Conservation (phyloP, 1,140 invertebrate genomes). For the Drosophila mayri region DNA sequence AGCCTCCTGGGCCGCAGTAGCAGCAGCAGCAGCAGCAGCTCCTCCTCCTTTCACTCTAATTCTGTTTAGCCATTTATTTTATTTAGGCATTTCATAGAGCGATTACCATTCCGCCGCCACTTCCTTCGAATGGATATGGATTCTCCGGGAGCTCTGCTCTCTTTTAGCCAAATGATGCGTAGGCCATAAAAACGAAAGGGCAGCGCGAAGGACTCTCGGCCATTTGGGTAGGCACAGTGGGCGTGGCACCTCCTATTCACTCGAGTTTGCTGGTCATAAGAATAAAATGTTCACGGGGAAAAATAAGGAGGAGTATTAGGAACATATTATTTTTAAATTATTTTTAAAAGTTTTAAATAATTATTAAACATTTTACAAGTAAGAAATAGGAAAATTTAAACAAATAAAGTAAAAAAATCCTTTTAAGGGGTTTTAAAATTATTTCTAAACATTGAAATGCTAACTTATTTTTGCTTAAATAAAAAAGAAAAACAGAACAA, state of each 20-base stretch:
- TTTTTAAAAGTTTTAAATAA: background rate
- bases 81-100: constrained; percentile 76
- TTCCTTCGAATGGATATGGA: constrained; percentile 4
- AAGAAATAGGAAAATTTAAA: no score
- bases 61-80: constrained; percentile 83
- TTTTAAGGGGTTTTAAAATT: no score
- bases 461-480: background rate
- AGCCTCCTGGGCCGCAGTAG: no score
- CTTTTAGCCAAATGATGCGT: constrained; percentile 76
- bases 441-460: no score
- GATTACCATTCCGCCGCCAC: constrained; percentile 34
- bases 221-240: constrained; percentile 49
- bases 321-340: no score
- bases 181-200: constrained; percentile 66
- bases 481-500: constrained; percentile 12
- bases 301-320: background rate
- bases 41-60: constrained; percentile 70
- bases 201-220: constrained; percentile 48
- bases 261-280: constrained; percentile 1
- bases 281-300: constrained; percentile 3
- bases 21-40: no score
- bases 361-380: no score
- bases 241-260: constrained; percentile 29
- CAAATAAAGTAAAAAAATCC: no score
- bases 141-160: constrained; percentile 34